Percentiles rank a stretch among this genome's conserved stretches.
These are phyloP conservation scores for Sternarchorhynchus goeldii DNA, from an alignment of 2,797 vertebrate species.

Conservation along the genomic window DNA sequence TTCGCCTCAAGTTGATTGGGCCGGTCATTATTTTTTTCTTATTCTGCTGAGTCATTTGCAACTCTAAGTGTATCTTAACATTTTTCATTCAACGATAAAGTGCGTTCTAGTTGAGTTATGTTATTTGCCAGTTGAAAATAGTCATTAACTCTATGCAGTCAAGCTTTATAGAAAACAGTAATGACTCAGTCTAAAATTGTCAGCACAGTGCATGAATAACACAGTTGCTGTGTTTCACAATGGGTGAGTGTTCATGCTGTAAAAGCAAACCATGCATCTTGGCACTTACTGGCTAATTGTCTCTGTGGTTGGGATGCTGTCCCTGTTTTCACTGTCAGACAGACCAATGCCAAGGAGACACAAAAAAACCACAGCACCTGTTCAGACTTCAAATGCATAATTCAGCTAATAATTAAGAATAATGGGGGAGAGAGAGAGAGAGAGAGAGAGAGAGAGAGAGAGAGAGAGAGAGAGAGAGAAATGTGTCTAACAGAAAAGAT, in stretches of 20 bases:
- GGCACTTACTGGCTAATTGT: background rate
- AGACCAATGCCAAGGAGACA: background rate
- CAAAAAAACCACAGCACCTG: background rate
- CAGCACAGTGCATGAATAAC: background rate
- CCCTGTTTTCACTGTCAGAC: no score
- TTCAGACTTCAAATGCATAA: background rate
- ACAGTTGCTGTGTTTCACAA: background rate
- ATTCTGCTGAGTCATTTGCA: background rate
- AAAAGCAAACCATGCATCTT: background rate
- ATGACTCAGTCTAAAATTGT: background rate
- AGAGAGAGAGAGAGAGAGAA: background rate
- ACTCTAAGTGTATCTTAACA: background rate
- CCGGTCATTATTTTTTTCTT: background rate
- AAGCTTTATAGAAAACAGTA: background rate
- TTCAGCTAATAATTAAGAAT: background rate
- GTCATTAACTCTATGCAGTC: background rate
- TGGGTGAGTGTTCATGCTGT: background rate
- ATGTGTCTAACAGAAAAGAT: background rate
- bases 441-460: background rate
- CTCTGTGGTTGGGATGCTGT: background rate
- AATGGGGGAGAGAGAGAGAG: background rate
- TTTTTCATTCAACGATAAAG: background rate
- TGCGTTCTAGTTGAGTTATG: background rate
- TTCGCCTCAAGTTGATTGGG: background rate
- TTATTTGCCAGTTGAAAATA: slow-evolving; percentile 14